phyloP scores from a whole-genome alignment of 2,113 vertebrate genomes.

The Reinhardtius hippoglossoides region DNA sequence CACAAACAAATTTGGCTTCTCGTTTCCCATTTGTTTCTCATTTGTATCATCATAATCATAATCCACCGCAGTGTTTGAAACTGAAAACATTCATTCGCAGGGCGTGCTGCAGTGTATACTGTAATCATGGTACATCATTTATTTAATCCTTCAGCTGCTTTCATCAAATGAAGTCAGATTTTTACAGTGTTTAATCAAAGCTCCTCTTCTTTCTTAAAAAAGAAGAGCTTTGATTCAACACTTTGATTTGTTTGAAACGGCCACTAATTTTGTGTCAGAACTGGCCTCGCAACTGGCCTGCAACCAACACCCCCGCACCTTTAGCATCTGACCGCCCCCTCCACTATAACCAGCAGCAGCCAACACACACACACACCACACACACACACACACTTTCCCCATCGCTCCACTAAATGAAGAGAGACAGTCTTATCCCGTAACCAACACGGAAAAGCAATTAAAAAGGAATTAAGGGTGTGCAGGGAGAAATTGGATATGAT shows the following conservation, averaged over 20 bases:
- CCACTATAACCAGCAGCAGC: conserved; percentile 16
- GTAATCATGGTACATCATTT: conserved; percentile 48
- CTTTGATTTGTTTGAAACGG: conserved; percentile 64
- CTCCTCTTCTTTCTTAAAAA: not conserved
- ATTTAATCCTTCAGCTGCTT: conserved; percentile 52
- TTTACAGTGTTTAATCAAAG: conserved; percentile 59
- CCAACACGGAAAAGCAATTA: conserved; percentile 80
- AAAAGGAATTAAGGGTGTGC: conserved; percentile 81
- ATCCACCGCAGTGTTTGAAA: conserved; percentile 24
- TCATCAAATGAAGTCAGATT: conserved; percentile 54
- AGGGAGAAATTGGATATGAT: conserved; percentile 82
- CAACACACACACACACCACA: not conserved
- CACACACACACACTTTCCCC: conserved; percentile 52
- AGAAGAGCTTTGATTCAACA: conserved; percentile 28
- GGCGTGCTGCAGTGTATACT: conserved; percentile 26
- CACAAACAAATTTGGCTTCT: conserved; percentile 17
- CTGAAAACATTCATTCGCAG: conserved; percentile 17
- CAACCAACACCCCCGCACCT: conserved; percentile 9
- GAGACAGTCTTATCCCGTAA: conserved; percentile 78
- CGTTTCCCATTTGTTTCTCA: conserved; percentile 5
- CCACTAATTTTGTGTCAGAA: conserved; percentile 56
- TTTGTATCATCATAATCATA: conserved; percentile 8
- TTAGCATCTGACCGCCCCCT: not conserved
- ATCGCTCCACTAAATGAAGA: conserved; percentile 77
- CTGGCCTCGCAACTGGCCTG: conserved; percentile 41